A percentile compares a stretch with the other conserved stretches of the same genome.
Evolutionary conservation across 2,113 vertebrate species (phyloP).

Genomic region (Oryzias woworae): DNA sequence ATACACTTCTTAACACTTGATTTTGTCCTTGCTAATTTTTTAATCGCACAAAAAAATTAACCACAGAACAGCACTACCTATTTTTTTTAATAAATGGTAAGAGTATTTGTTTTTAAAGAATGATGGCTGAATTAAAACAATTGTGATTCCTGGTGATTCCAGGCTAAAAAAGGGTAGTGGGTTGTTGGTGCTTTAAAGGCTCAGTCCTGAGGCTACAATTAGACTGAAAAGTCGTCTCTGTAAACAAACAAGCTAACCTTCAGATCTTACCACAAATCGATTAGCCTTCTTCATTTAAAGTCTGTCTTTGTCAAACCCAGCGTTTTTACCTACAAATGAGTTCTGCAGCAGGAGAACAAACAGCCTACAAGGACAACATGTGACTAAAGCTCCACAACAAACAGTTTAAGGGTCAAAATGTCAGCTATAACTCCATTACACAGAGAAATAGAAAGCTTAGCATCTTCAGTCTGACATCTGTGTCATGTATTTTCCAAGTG

Average conservation of each 20-base stretch:
- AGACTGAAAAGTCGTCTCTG: constrained; percentile 15
- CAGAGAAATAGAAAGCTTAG: constrained; percentile 47
- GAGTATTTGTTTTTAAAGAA: not conserved
- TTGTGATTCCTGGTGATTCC: not conserved
- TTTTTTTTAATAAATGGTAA: not conserved
- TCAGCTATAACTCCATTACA: constrained; percentile 56
- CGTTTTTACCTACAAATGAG: constrained; percentile 55
- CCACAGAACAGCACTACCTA: no score
- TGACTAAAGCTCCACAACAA: constrained; percentile 35
- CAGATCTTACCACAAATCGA: constrained; percentile 35
- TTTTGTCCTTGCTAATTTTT: no score
- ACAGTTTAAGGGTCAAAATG: constrained; percentile 58
- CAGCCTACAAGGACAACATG: constrained; percentile 28
- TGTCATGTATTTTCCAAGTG: constrained; percentile 38
- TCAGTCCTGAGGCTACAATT: constrained; percentile 9
- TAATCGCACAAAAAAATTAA: no score
- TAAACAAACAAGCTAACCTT: constrained; percentile 32
- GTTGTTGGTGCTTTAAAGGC: not conserved
- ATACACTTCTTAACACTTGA: no score
- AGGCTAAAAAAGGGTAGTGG: constrained; percentile 13
- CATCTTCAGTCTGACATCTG: constrained; percentile 39
- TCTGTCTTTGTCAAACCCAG: constrained; percentile 40
- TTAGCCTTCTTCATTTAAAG: constrained; percentile 33
- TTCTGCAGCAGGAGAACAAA: constrained; percentile 50
- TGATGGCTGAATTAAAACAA: constrained; percentile 1